Evolutionary conservation across 1,140 invertebrate genomes (phyloP).

Genomic region (Brachionus plicatilis): DNA sequence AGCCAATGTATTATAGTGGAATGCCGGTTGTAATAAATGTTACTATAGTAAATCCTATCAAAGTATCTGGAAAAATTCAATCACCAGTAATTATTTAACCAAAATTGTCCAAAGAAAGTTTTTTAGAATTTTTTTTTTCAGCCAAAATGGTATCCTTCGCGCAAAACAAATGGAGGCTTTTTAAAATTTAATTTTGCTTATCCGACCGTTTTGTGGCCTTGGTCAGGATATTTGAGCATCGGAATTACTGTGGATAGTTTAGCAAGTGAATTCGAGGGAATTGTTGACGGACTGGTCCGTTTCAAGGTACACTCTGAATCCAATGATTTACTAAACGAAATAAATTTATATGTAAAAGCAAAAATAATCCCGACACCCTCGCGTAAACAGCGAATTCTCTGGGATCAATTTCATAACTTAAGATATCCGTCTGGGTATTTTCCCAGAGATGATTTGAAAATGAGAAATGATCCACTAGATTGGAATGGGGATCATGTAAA

Average conservation of each 20-base stretch:
- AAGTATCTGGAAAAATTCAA: conserved; percentile 69
- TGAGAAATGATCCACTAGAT: conserved; percentile 88
- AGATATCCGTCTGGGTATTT: conserved; percentile 93
- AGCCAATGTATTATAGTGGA: conserved; percentile 79
- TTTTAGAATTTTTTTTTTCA: not conserved
- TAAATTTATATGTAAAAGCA: conserved; percentile 70
- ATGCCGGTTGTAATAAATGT: conserved; percentile 86
- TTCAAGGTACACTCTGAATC: conserved; percentile 71
- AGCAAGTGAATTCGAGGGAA: conserved; percentile 70
- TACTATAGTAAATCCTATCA: conserved; percentile 63
- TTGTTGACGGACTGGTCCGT: conserved; percentile 74
- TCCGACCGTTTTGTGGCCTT: conserved; percentile 84
- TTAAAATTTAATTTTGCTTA: conserved; percentile 59
- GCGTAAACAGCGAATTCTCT: conserved; percentile 74
- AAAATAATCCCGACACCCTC: conserved; percentile 71
- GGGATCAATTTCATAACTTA: conserved; percentile 94
- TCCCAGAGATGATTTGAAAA: conserved; percentile 82
- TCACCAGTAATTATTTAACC: conserved; percentile 46
- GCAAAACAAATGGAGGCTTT: conserved; percentile 65
- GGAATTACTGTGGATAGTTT: conserved; percentile 64
- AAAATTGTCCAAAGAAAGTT: not conserved
- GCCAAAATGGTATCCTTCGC: conserved; percentile 81
- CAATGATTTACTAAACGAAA: conserved; percentile 60
- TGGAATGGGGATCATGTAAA: conserved; percentile 61
- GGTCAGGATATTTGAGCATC: conserved; percentile 88